Evolutionary conservation across 1,140 invertebrate genomes (phyloP).

Genomic region (Holotrichia oblita): DNA sequence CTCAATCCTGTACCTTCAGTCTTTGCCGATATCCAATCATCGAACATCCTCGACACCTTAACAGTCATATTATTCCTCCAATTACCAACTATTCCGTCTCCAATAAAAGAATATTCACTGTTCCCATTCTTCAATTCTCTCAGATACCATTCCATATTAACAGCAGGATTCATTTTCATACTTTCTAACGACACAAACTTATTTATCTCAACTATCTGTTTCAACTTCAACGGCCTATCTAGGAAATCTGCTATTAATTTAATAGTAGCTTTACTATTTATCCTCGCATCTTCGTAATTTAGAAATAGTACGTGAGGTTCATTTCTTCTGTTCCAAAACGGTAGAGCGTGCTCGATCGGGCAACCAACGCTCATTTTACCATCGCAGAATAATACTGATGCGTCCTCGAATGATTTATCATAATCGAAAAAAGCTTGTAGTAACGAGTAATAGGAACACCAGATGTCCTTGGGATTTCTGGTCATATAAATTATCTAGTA

Average conservation of each 20-base stretch:
- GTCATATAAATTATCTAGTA: conserved; percentile 87
- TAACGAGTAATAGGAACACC: conserved; percentile 93
- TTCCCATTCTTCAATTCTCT: conserved; percentile 15
- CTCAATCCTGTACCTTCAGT: conserved; percentile 66
- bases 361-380: conserved; percentile 62
- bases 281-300: conserved; percentile 89
- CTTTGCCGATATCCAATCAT: conserved; percentile 78
- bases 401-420: conserved; percentile 81
- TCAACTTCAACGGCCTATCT: conserved; percentile 70
- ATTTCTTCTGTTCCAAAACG: conserved; percentile 77
- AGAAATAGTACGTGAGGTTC: conserved; percentile 82
- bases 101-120: conserved; percentile 72
- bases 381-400: conserved; percentile 79
- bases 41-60: conserved; percentile 74
- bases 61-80: conserved; percentile 85
- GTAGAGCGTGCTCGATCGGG: conserved; percentile 74
- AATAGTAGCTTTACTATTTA: conserved; percentile 71
- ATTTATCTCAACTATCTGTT: conserved; percentile 72
- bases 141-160: conserved; percentile 72
- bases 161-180: conserved; percentile 78
- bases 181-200: conserved; percentile 81
- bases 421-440: conserved; percentile 75
- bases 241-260: conserved; percentile 81
- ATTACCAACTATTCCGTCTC: conserved; percentile 85
- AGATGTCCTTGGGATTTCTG: conserved; percentile 93